Evolutionary conservation across 2,797 vertebrate species (phyloP), one percentile per base, ranked within the genome.

Genomic region (Chelmon rostratus): DNA sequence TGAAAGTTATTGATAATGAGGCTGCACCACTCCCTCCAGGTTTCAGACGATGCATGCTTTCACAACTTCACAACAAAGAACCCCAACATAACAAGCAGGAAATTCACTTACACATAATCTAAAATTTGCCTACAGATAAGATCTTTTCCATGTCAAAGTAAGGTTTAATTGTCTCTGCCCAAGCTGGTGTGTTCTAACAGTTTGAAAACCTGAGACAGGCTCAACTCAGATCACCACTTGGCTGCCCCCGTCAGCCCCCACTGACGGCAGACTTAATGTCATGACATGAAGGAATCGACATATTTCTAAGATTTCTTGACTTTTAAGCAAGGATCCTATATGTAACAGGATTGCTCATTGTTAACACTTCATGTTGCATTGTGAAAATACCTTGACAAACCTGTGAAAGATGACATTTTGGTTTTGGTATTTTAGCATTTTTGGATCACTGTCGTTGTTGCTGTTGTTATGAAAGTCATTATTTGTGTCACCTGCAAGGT

Each of bases 61-160:
- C 35, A 71, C 35, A 56, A 46, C 18, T 47, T 33, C n/a, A n/a
- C n/a, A n/a, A n/a, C n/a, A 18, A 53, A 44, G 59, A 46, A 62
- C 37, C 57, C 28, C 68, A 66, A 73, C 56, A 59, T 66, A 65
- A 68, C 54, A 28, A 70, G 58, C 67, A 73, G 74, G 77, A 82
- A 76, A 65, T 65, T 65, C 28, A 58, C 42, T 73, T 21, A 47
- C 76, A 68, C 67, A 62, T 76, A 28, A 31, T 50, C 49, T 63
- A 11, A 63, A 23, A 59, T 88, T 81, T 84, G 75, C 76, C 79
- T 79, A 54, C 23, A 61, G 78, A 86, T 84, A 69, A 63, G 59
- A 78, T 76, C 1, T 23, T 80, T 76, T 82, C 58, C 62, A 66
- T 73, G 62, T 71, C 57, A 65, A 70, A 79, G 68, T 76, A 66